Percentiles rank a stretch among this genome's conserved stretches.
phyloP scores from a whole-genome alignment of 2,797 vertebrate genomes.

The Microchirus variegatus region DNA sequence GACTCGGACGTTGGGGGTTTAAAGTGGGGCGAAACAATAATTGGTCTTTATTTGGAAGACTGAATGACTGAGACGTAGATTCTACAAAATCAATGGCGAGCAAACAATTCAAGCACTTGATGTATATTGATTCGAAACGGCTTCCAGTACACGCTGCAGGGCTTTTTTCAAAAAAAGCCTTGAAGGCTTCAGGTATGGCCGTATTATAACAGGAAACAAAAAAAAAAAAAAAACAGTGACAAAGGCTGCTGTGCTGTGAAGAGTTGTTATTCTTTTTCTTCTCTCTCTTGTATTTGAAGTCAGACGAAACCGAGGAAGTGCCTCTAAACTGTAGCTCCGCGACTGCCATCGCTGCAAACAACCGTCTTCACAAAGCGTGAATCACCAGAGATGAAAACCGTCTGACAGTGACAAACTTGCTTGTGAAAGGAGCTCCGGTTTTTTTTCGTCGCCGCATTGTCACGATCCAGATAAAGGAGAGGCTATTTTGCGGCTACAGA shows the following conservation, averaged over 20 bases:
- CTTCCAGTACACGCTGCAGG: slow-evolving; percentile 41
- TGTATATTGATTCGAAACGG: slow-evolving; percentile 58
- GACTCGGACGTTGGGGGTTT: slow-evolving; percentile 41
- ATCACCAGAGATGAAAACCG: slow-evolving; percentile 41
- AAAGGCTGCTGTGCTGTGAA: slow-evolving; percentile 30
- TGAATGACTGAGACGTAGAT: slow-evolving; percentile 66
- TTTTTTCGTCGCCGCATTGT: slow-evolving; percentile 24
- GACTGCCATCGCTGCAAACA: slow-evolving; percentile 16
- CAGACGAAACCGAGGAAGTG: slow-evolving; percentile 21
- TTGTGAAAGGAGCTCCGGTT: slow-evolving; percentile 14
- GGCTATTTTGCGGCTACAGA: slow-evolving; percentile 25
- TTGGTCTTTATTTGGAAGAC: slow-evolving; percentile 57
- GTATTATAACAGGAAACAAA: slow-evolving; percentile 49
- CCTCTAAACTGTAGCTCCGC: slow-evolving; percentile 14
- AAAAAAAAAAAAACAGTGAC: slow-evolving; percentile 23
- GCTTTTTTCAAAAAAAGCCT: slow-evolving; percentile 45
- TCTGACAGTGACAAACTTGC: slow-evolving; percentile 35
- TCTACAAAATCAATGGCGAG: slow-evolving; percentile 46
- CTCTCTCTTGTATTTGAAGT: slow-evolving; percentile 15
- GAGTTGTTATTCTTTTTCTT: slow-evolving; percentile 12
- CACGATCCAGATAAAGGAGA: slow-evolving; percentile 41
- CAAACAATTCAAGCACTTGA: slow-evolving; percentile 69
- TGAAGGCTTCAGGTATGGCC: slow-evolving; percentile 47
- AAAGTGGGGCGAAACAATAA: slow-evolving; percentile 58
- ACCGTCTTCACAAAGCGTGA: slow-evolving; percentile 25